Percentiles rank a stretch among this genome's conserved stretches.
phyloP scores from a whole-genome alignment of 2,113 vertebrate genomes.

The Boulengeromyrus knoepffleri region DNA sequence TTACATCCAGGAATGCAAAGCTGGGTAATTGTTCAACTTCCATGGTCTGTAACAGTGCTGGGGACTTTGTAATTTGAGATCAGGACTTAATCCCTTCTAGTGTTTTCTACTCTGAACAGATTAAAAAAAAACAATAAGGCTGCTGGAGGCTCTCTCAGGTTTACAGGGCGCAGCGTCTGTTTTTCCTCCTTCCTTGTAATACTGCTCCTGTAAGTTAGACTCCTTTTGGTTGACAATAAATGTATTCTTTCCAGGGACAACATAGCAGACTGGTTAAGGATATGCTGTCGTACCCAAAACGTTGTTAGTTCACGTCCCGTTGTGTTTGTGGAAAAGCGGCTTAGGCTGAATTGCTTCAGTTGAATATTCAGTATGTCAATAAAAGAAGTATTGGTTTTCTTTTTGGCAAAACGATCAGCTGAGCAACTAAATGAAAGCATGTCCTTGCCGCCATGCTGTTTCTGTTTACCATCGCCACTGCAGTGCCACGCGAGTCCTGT shows the following conservation, averaged over 20 bases:
- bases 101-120: conserved; percentile 1
- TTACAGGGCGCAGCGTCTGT: neutral
- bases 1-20: neutral
- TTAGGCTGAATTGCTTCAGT: neutral
- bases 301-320: neutral
- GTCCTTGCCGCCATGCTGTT: neutral
- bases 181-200: neutral
- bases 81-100: conserved; percentile 15
- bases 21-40: neutral
- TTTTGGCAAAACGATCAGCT: neutral
- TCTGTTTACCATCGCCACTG: neutral
- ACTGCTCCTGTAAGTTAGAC: neutral
- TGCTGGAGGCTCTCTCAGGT: neutral
- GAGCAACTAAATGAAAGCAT: neutral
- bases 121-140: neutral
- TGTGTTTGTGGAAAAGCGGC: neutral
- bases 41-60: conserved; percentile 1
- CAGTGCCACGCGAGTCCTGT: neutral
- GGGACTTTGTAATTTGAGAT: conserved; percentile 11
- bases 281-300: neutral
- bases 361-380: neutral
- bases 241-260: neutral
- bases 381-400: neutral
- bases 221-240: neutral
- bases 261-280: neutral